Evolutionary conservation across 2,797 vertebrate genomes (phyloP).

Genomic region (Eutrigla gurnardus): DNA sequence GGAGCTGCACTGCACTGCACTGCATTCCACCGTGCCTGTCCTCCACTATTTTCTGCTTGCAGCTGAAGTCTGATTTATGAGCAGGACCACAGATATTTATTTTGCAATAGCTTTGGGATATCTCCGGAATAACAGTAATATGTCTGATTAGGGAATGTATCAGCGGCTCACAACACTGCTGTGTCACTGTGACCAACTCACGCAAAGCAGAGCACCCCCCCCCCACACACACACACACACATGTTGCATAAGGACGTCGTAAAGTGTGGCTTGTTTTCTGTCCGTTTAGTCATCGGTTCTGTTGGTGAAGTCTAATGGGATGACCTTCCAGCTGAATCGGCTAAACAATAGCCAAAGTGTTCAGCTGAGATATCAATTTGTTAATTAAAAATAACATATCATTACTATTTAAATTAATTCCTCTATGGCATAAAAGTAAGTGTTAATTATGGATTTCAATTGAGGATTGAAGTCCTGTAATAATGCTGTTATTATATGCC

Average conservation of each 20-base stretch:
- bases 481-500: background rate
- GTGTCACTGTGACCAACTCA: slow-evolving; percentile 58
- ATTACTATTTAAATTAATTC: background rate
- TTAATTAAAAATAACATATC: background rate
- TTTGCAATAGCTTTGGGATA: slow-evolving; percentile 81
- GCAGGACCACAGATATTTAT: slow-evolving; percentile 73
- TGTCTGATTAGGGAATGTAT: slow-evolving; percentile 76
- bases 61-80: slow-evolving; percentile 76
- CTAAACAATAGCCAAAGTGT: background rate
- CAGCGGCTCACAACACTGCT: slow-evolving; percentile 64
- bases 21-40: slow-evolving; percentile 46
- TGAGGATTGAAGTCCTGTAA: background rate
- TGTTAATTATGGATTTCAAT: background rate
- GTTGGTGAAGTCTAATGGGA: slow-evolving; percentile 7
- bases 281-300: slow-evolving; percentile 15
- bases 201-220: no score
- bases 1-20: slow-evolving; percentile 28
- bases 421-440: background rate
- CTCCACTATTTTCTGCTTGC: slow-evolving; percentile 46
- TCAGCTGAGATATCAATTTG: background rate
- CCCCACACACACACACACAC: no score
- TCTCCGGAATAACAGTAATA: slow-evolving; percentile 66
- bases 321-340: background rate
- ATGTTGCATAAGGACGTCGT: slow-evolving; percentile 2
- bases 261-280: slow-evolving; percentile 2